Percentiles rank a stretch among this genome's conserved stretches.
Conservation (phyloP, 2,113 vertebrate species). For the Psettodes erumei region DNA sequence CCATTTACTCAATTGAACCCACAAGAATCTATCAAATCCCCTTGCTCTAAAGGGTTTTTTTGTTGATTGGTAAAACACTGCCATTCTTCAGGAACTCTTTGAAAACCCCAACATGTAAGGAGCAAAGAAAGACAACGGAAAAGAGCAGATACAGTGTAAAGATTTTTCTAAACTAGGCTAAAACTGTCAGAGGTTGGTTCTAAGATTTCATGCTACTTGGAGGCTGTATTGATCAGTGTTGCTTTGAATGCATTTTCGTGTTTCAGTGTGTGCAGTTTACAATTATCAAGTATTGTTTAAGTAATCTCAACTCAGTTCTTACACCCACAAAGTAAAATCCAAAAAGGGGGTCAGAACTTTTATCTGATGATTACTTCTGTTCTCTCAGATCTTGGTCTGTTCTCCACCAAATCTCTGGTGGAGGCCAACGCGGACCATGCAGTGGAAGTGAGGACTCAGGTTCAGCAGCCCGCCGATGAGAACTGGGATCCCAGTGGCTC, state of each 20-base stretch:
- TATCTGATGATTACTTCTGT: not conserved
- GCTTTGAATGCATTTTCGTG: slow-evolving; percentile 39
- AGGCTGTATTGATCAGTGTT: not conserved
- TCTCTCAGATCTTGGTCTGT: slow-evolving; percentile 88
- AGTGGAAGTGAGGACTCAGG: slow-evolving; percentile 92
- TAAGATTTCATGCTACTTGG: not conserved
- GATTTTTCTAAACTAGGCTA: not conserved
- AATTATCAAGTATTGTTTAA: not conserved
- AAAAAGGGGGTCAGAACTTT: not conserved
- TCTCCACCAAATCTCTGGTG: slow-evolving; percentile 93
- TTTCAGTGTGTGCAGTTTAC: not conserved
- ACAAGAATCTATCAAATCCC: not conserved
- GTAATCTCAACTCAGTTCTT: not conserved
- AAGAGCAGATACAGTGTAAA: not conserved
- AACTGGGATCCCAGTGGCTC: slow-evolving; percentile 89
- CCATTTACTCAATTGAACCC: not conserved
- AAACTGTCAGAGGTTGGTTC: not conserved
- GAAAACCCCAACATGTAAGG: no score
- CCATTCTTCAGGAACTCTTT: no score
- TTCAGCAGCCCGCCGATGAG: slow-evolving; percentile 93
- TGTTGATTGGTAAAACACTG: not conserved
- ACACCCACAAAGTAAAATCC: not conserved
- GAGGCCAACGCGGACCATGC: slow-evolving; percentile 90
- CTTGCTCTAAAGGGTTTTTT: no score
- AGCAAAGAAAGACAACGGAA: not conserved